A percentile compares a stretch with the other conserved stretches of the same genome.
Evolutionary conservation across 2,888 invertebrate species (phyloP).

Genomic region (Philhelius pedissequus): DNA sequence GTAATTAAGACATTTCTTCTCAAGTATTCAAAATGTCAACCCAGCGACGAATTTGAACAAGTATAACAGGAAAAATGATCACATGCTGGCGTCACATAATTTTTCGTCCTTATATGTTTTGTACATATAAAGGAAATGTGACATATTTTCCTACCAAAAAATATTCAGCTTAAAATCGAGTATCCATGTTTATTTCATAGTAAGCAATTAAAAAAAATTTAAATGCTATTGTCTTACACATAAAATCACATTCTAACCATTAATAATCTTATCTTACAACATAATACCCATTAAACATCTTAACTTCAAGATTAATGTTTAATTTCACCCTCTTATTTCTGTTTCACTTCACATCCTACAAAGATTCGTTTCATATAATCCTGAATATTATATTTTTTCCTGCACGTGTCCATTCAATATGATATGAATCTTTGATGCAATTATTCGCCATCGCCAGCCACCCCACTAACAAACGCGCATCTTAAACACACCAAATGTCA

Average conservation of each 20-base stretch:
- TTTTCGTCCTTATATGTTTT: too few relatives aligned
- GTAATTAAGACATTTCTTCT: too few relatives aligned
- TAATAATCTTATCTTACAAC: not conserved
- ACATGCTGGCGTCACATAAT: too few relatives aligned
- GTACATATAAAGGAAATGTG: too few relatives aligned
- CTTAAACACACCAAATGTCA: conserved; percentile 45
- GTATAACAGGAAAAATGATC: too few relatives aligned
- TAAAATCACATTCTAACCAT: not conserved
- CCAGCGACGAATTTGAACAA: too few relatives aligned
- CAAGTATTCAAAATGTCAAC: too few relatives aligned
- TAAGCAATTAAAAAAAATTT: too few relatives aligned
- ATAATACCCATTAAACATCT: conserved; percentile 15
- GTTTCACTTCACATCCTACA: conserved; percentile 30
- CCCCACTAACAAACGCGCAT: conserved; percentile 36
- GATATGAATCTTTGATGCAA: conserved; percentile 66
- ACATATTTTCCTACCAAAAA: too few relatives aligned
- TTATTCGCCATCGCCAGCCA: conserved; percentile 57
- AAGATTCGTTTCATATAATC: conserved; percentile 24
- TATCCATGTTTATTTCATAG: too few relatives aligned
- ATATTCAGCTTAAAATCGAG: too few relatives aligned
- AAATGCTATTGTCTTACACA: not conserved
- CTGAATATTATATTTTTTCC: conserved; percentile 20
- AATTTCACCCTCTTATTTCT: conserved; percentile 1
- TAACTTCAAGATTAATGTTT: conserved; percentile 43
- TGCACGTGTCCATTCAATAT: conserved; percentile 56